Percentiles rank a stretch among this genome's conserved stretches.
Evolutionary conservation across 2,113 vertebrate genomes (phyloP).

Genomic region (Crotalus helleri): DNA sequence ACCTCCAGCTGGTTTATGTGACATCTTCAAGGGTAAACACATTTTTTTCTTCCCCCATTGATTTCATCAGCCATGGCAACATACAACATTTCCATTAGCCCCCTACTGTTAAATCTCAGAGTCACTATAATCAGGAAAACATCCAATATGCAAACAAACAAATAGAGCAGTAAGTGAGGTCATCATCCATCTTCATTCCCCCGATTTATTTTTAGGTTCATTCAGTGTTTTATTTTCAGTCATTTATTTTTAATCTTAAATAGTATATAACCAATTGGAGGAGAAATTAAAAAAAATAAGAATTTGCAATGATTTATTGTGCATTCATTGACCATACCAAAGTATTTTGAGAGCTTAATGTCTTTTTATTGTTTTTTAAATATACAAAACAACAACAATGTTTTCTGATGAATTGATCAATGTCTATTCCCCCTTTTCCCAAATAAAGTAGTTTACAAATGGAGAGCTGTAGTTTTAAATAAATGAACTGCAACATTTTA

Average conservation of each 20-base stretch:
- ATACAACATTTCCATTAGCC: conserved; percentile 78
- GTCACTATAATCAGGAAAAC: conserved; percentile 70
- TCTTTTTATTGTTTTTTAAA: background rate
- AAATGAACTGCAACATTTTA: background rate
- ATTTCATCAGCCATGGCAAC: conserved; percentile 63
- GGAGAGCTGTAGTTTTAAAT: conserved; percentile 16
- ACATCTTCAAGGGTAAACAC: conserved; percentile 80
- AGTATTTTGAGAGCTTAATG: background rate
- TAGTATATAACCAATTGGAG: conserved; percentile 43
- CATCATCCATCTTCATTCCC: conserved; percentile 61
- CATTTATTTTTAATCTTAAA: conserved; percentile 51
- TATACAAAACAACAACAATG: background rate
- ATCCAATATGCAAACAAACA: conserved; percentile 69
- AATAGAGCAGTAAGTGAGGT: conserved; percentile 64
- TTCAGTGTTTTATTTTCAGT: conserved; percentile 49
- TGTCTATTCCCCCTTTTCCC: background rate
- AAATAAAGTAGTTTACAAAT: background rate
- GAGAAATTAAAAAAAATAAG: conserved; percentile 27
- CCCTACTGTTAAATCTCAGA: conserved; percentile 76
- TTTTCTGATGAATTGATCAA: background rate
- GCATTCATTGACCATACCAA: background rate
- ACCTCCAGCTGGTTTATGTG: conserved; percentile 73
- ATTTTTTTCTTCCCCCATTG: conserved; percentile 68
- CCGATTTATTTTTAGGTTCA: conserved; percentile 46
- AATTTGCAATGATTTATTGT: background rate